phyloP scores from a whole-genome alignment of 2,113 vertebrate genomes.

The Ammodytes dubius region DNA sequence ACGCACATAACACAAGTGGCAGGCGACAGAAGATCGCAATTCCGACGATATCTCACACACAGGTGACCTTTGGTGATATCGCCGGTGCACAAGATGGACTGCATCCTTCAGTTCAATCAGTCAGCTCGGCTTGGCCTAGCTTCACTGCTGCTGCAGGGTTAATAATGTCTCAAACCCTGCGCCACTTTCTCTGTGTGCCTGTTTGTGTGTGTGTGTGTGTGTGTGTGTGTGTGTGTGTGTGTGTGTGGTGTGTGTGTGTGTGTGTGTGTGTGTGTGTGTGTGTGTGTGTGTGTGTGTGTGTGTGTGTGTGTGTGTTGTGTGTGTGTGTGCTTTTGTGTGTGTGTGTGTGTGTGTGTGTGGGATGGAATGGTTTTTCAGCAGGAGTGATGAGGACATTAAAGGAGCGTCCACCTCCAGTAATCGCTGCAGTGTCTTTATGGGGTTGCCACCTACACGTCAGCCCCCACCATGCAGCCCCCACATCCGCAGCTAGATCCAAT shows the following conservation, averaged over 20 bases:
- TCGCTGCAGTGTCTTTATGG: constrained; percentile 22
- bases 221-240: constrained; percentile 2
- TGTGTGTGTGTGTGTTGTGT: too few relatives aligned
- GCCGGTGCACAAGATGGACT: background rate
- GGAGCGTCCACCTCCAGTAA: constrained; percentile 44
- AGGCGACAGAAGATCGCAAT: constrained; percentile 16
- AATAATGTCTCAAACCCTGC: constrained; percentile 47
- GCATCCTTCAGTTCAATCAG: constrained; percentile 20
- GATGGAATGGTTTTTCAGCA: constrained; percentile 42
- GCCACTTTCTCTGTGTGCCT: background rate
- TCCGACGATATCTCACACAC: background rate
- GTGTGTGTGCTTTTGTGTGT: background rate
- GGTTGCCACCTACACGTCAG: constrained; percentile 31
- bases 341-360: constrained; percentile 3
- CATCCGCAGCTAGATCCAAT: constrained; percentile 20
- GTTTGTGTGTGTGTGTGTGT: background rate
- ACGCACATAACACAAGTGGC: background rate
- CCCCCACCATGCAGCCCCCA: constrained; percentile 9
- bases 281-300: background rate
- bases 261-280: background rate
- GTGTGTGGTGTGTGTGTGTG: constrained; percentile 19
- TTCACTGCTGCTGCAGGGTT: background rate
- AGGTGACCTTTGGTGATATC: constrained; percentile 29
- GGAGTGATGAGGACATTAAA: constrained; percentile 62
- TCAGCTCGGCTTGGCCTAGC: background rate